A percentile compares a stretch with the other conserved stretches of the same genome.
phyloP scores from a whole-genome alignment of 2,888 invertebrate genomes.

The Dryobotodes eremita region DNA sequence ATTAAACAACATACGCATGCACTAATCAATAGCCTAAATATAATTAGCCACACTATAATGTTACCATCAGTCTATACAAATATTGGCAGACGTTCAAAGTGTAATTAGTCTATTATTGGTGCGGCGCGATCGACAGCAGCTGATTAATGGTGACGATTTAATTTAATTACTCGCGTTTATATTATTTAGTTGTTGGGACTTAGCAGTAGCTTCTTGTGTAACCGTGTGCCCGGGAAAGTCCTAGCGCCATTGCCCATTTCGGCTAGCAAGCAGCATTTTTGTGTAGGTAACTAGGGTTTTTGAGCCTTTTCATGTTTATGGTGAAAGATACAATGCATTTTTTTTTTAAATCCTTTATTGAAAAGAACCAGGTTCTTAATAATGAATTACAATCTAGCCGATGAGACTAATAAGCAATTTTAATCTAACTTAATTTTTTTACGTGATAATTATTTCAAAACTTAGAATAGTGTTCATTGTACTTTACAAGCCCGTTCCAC shows the following conservation, averaged over 20 bases:
- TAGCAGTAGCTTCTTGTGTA: background rate
- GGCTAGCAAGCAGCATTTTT: background rate
- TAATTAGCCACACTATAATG: conserved; percentile 52
- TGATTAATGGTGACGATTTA: conserved; percentile 57
- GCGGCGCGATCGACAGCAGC: conserved; percentile 49
- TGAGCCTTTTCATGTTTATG: too few species aligned
- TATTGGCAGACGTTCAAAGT: conserved; percentile 76
- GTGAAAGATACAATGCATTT: too few species aligned
- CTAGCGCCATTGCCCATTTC: background rate
- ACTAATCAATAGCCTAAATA: conserved; percentile 37
- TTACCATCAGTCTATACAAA: conserved; percentile 51
- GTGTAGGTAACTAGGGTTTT: too few species aligned
- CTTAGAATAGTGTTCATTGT: too few species aligned
- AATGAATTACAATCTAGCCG: too few species aligned
- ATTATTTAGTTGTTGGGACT: conserved; percentile 21
- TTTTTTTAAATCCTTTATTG: too few species aligned
- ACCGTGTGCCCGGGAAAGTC: background rate
- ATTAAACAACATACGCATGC: background rate
- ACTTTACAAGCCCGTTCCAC: too few species aligned
- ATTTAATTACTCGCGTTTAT: conserved; percentile 50
- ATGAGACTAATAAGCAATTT: too few species aligned
- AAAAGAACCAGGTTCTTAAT: too few species aligned
- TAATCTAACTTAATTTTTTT: too few species aligned
- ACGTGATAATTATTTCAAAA: too few species aligned
- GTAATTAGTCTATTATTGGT: conserved; percentile 77